Evolutionary conservation across 64 coral and sea anemone species (phyloP).

Genomic region (Catalaphyllia jardinei): DNA sequence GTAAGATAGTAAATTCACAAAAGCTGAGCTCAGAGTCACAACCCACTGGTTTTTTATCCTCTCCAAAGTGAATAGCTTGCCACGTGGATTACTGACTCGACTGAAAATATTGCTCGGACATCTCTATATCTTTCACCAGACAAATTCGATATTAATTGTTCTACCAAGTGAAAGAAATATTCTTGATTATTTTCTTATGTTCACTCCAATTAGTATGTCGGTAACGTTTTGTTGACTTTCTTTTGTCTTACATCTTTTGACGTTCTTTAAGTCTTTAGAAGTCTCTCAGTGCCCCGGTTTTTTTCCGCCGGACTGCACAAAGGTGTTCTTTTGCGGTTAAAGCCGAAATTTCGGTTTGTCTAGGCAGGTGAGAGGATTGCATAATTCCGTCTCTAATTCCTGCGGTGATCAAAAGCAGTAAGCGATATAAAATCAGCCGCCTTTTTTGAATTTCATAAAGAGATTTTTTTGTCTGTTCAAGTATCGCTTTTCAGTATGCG

Average conservation of each 20-base stretch:
- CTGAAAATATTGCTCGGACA: neutral
- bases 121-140: neutral
- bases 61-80: too few species aligned
- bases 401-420: neutral
- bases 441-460: slow-evolving; percentile 1
- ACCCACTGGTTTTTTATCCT: too few species aligned
- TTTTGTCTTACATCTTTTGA: neutral
- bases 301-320: slow-evolving; percentile 10
- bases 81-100: neutral
- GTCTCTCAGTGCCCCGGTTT: neutral
- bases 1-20: too few species aligned
- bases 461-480: neutral
- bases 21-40: too few species aligned
- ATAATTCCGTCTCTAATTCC: neutral
- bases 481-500: neutral
- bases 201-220: neutral
- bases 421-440: neutral
- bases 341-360: slow-evolving; percentile 1
- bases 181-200: neutral
- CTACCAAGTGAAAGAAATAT: neutral
- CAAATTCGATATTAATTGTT: slow-evolving; percentile 1
- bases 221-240: neutral
- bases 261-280: neutral
- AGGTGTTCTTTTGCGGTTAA: slow-evolving; percentile 9
- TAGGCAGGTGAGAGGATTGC: neutral